Evolutionary conservation across 2,888 invertebrate genomes (phyloP).

Genomic region (Drosophila siamana): DNA sequence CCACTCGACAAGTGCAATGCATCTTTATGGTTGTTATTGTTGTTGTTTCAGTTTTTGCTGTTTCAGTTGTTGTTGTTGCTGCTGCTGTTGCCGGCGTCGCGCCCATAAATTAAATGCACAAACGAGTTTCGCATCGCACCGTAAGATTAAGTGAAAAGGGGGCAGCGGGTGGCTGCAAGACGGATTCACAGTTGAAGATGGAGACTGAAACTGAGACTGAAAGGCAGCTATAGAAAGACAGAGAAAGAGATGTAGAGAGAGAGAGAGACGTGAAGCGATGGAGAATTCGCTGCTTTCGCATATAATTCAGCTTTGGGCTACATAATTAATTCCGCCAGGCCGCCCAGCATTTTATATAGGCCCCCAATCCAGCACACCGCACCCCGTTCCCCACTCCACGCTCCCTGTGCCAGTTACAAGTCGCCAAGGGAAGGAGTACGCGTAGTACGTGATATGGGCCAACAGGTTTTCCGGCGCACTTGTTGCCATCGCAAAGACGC

Average conservation of each 20-base stretch:
- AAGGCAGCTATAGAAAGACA: neutral
- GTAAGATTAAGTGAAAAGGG: conserved; percentile 73
- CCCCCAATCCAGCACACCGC: conserved; percentile 5
- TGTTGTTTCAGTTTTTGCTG: conserved; percentile 9
- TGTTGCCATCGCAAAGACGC: conserved; percentile 66
- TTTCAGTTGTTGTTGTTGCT: conserved; percentile 14
- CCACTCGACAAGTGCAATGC: conserved; percentile 75
- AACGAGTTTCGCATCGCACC: conserved; percentile 75
- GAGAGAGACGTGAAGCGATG: conserved; percentile 19
- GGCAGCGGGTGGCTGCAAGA: conserved; percentile 37
- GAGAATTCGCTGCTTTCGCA: conserved; percentile 73
- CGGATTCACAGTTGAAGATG: conserved; percentile 20
- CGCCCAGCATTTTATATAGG: conserved; percentile 67
- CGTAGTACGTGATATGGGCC: conserved; percentile 80
- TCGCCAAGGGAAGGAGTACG: conserved; percentile 49
- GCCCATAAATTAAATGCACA: conserved; percentile 82
- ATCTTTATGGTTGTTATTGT: conserved; percentile 46
- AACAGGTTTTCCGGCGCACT: conserved; percentile 79
- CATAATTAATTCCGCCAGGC: conserved; percentile 81
- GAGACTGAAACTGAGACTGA: conserved; percentile 19
- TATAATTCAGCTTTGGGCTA: conserved; percentile 82
- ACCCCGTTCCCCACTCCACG: neutral
- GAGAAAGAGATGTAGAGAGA: conserved; percentile 29
- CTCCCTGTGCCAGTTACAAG: conserved; percentile 25
- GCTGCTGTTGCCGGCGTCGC: conserved; percentile 72